Base-by-base conservation (phyloP, 92 coral and sea anemone genomes). In the Muricea muricata region DNA sequence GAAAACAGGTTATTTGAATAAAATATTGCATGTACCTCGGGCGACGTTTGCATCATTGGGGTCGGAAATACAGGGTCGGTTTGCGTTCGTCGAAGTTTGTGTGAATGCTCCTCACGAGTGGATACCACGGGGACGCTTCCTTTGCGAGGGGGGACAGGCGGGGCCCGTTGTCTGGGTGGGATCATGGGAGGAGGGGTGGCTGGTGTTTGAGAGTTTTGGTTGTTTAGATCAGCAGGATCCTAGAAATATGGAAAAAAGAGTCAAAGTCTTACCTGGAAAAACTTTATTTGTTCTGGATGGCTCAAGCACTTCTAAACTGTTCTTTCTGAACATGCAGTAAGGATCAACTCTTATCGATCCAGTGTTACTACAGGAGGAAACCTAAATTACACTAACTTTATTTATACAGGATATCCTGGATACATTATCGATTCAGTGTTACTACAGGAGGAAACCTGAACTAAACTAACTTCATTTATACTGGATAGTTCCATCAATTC, bases 141-240 rank as follows among this genome's bases (percentile, higher is more conserved):
- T 52, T 17, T 65, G 14, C 80, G 83, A 8, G 83, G 83, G 25
- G 83, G 83, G 1, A 78, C 33, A 54, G 83, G 83, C 7, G 83
- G 83, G 26, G 83, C 68, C 8, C 70, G 70, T 6, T 52, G 56
- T 28, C 83, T 56, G 31, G 83, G 83, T 2, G 83, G 83, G 13
- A 78, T 57, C 25, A 45, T 26, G 5, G 83, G 83, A 4, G 83
- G 83, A 26, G 48, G 26, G 2, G 63, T 42, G 7, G 25, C 48
- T 0, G 48, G 76, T 13, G 76, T 42, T 0, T 18, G 76, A 39
- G 37, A 52, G 60, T 23, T 18, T 52, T 28, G 70, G 37, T 17
- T 14, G 17, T 32, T 28, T 7, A n/a, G n/a, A 17, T 28, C 30
- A 18, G 37, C 35, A 15, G 37, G 70, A 63, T 25, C 37, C 70